Evolutionary conservation across 2,888 invertebrate genomes (phyloP).

Genomic region (Rhimphoctona megacephalus): DNA sequence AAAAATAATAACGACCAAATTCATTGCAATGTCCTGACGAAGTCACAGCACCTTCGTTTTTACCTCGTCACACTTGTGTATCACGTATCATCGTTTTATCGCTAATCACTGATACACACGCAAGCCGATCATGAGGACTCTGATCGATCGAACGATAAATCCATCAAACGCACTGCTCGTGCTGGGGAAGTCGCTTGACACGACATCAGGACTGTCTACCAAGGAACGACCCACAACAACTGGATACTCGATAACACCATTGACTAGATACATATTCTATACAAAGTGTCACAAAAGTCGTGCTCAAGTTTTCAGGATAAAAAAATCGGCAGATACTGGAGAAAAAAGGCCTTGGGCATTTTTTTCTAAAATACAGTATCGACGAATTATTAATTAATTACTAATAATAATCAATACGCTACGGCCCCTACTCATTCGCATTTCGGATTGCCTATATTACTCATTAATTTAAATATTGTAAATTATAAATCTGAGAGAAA

Average conservation of each 20-base stretch:
- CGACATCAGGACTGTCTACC: constrained; percentile 32
- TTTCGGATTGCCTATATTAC: neutral
- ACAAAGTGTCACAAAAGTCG: neutral
- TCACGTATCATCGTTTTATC: constrained; percentile 48
- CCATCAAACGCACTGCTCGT: constrained; percentile 57
- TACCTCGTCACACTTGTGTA: constrained; percentile 22
- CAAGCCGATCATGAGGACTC: constrained; percentile 39
- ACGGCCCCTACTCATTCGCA: too few relatives aligned
- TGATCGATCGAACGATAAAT: constrained; percentile 60
- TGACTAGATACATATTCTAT: neutral
- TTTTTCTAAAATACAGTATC: neutral
- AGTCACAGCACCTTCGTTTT: neutral
- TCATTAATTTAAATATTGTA: neutral
- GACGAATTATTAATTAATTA: neutral
- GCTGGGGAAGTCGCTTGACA: constrained; percentile 44
- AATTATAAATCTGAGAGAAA: neutral
- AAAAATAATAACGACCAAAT: neutral
- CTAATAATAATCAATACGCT: too few relatives aligned
- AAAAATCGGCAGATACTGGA: neutral
- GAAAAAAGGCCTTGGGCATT: neutral
- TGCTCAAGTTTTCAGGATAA: neutral
- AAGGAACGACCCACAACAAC: constrained; percentile 35
- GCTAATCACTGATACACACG: constrained; percentile 47
- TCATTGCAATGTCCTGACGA: constrained; percentile 1
- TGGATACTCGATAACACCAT: constrained; percentile 19